A percentile compares a stretch with the other conserved stretches of the same genome.
These are phyloP conservation scores for Abscondita cerata DNA, from an alignment of 2,888 invertebrate species.

Conservation along the genomic window DNA sequence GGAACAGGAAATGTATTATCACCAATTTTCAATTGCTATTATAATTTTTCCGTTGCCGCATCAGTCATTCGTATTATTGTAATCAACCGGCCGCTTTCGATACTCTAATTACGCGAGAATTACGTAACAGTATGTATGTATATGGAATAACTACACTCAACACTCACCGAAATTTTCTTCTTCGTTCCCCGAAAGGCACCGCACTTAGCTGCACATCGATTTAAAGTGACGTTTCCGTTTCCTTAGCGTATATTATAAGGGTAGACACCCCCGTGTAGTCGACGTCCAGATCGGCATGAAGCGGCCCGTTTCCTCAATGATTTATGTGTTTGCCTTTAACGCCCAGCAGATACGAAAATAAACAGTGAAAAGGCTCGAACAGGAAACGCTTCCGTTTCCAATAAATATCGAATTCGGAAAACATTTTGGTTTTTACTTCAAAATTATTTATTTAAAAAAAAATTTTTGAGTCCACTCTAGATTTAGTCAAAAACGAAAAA, in stretches of 20 bases:
- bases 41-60: conserved; percentile 52
- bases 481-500: no score
- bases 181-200: conserved; percentile 1
- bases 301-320: neutral
- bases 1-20: conserved; percentile 59
- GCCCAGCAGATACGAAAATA: neutral
- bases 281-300: conserved; percentile 9
- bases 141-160: no score
- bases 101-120: conserved; percentile 12
- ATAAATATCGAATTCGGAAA: conserved; percentile 13
- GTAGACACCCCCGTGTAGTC: conserved; percentile 27
- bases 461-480: no score
- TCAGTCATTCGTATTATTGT: conserved; percentile 25
- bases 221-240: conserved; percentile 34
- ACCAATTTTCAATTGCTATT: conserved; percentile 57
- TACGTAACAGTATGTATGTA: neutral
- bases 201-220: conserved; percentile 21
- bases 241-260: conserved; percentile 25
- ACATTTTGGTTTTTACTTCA: no score
- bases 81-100: conserved; percentile 11
- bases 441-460: no score
- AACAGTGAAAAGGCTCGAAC: neutral
- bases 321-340: conserved; percentile 1
- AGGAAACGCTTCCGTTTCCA: conserved; percentile 7
- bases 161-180: neutral